These are phyloP conservation scores for Phocides pigmalion DNA, from an alignment of 1,140 invertebrate genomes.

Conservation along the genomic window DNA sequence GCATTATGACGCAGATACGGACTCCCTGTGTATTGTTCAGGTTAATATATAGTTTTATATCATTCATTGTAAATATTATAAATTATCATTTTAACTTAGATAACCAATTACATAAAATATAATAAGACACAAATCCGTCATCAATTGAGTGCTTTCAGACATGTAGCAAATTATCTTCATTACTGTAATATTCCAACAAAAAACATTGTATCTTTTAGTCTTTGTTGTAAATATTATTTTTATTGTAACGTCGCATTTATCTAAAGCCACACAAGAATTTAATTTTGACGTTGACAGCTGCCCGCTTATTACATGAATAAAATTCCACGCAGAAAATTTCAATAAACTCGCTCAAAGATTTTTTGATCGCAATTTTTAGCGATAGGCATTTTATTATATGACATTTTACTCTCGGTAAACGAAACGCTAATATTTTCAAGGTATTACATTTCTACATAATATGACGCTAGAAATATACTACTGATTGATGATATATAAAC, in stretches of 20 bases:
- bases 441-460: no score
- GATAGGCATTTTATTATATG: conserved; percentile 27
- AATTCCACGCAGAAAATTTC: conserved; percentile 52
- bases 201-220: conserved; percentile 3
- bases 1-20: no score
- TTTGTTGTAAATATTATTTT: conserved; percentile 35
- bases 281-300: conserved; percentile 56
- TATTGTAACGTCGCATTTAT: conserved; percentile 47
- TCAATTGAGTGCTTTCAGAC: background rate
- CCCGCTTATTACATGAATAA: conserved; percentile 49
- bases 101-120: no score
- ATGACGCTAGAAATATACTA: no score
- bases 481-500: no score
- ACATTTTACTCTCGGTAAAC: no score
- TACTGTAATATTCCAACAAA: conserved; percentile 8
- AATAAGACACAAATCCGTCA: no score
- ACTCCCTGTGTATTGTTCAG: no score
- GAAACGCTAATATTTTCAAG: no score
- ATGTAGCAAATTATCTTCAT: conserved; percentile 12
- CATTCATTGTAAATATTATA: no score
- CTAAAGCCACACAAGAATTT: conserved; percentile 55
- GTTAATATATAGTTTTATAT: no score
- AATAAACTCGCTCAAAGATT: conserved; percentile 54
- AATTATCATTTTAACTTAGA: no score
- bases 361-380: conserved; percentile 48